These are phyloP conservation scores for Cepaea nemoralis DNA, from an alignment of 1,140 invertebrate genomes.

Conservation along the genomic window DNA sequence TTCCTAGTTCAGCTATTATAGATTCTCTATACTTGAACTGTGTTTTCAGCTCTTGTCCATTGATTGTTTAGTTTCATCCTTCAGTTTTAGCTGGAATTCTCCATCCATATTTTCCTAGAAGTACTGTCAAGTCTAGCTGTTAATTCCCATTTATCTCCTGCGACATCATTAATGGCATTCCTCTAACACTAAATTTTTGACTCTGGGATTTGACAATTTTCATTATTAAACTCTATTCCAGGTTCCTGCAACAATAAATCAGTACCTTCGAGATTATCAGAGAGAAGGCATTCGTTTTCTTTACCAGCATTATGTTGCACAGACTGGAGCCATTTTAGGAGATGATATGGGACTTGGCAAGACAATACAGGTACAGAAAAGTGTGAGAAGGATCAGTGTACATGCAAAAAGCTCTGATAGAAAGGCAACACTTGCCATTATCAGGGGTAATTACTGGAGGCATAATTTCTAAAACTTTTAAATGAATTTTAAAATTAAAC, in stretches of 20 bases:
- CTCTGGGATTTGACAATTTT: not conserved
- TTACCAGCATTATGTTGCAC: slow-evolving; percentile 61
- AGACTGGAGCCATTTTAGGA: slow-evolving; percentile 63
- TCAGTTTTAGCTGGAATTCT: too few species aligned
- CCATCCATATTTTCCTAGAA: too few species aligned
- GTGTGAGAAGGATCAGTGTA: not conserved
- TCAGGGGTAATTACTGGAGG: too few species aligned
- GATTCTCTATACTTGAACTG: too few species aligned
- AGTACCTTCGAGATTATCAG: slow-evolving; percentile 69
- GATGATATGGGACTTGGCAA: slow-evolving; percentile 72
- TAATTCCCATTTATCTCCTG: not conserved
- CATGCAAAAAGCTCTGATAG: not conserved
- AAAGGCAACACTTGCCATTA: too few species aligned
- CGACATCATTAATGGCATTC: not conserved
- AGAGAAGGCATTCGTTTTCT: slow-evolving; percentile 66
- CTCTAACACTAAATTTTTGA: not conserved
- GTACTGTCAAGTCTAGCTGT: not conserved
- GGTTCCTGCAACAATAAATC: slow-evolving; percentile 66
- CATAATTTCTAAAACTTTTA: too few species aligned
- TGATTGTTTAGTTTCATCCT: too few species aligned
- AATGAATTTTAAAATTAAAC: too few species aligned
- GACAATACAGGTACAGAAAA: slow-evolving; percentile 65
- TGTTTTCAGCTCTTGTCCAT: too few species aligned
- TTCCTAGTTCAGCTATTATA: too few species aligned
- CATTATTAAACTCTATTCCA: slow-evolving; percentile 35